Evolutionary conservation across 2,797 vertebrate genomes (phyloP), one percentile per base, ranked within the genome.

Genomic region (Masticophis lateralis): DNA sequence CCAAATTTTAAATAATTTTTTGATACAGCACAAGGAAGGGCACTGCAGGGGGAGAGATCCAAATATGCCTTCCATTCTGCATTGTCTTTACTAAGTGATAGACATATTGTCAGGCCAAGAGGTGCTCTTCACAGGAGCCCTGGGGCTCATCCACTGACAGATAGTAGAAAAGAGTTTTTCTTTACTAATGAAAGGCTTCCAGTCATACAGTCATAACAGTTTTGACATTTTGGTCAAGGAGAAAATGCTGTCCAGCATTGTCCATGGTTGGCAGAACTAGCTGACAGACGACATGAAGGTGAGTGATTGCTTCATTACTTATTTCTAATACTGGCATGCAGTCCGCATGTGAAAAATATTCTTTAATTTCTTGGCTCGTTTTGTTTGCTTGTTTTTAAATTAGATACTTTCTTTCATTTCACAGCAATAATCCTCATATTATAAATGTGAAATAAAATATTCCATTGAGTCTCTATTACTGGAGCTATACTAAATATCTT

Each of bases 241-340:
- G 95, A 95, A 95, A 95, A 94, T 95, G 90, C 87, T 95, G 89
- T 92, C 83, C 63, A 92, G 96, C 96, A 92, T 97, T 96, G 87
- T 96, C 95, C 95, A 92, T 94, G 90, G 97, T 96, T 97, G 95
- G 97, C 97, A 96, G 92, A 97, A 98, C 95, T 92, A 93, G 87
- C 97, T 98, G 98, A 96, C 96, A 97, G 94, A 95, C 95, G 94
- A 95, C 96, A 97, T 98, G 93, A 95, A 95, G 91, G 92, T 88
- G 90, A 90, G 91, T 0, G 2, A 91, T 91, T 87, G 87, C 69
- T 93, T 93, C 92, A 27, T 87, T 95, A 6, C 92, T 96, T 93
- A 5, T 92, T 96, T 96, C 91, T 96, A 60, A 93, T 93, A 91
- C 4, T 18, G 47, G 87, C 69, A 79, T 88, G 66, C 32, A 93